Evolutionary conservation across 2,797 vertebrate species (phyloP).

Genomic region (Coccyzus lansbergi): DNA sequence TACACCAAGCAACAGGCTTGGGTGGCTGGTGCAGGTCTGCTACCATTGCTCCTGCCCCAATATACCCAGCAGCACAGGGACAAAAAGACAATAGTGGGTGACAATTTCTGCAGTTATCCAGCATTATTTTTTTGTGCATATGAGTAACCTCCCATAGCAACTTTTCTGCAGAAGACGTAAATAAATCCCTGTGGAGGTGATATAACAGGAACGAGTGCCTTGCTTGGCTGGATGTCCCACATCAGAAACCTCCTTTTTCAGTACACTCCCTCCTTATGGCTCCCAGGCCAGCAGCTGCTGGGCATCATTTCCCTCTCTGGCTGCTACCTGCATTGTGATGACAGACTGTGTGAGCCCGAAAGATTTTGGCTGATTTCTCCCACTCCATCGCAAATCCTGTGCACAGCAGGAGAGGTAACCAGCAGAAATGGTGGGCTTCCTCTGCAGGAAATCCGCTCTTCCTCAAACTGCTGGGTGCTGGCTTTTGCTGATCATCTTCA

Average conservation of each 20-base stretch:
- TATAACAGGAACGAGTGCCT: neutral
- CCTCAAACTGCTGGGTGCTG: neutral
- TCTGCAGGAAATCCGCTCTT: neutral
- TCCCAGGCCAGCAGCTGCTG: neutral
- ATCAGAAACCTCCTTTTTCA: neutral
- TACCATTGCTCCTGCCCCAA: neutral
- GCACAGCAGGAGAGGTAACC: neutral
- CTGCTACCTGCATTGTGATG: neutral
- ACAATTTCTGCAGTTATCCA: neutral
- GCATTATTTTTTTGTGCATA: neutral
- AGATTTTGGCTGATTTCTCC: neutral
- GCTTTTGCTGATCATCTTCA: neutral
- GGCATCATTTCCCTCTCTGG: neutral
- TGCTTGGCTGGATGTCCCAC: neutral
- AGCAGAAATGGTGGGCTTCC: neutral
- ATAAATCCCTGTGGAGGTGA: neutral
- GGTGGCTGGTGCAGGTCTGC: neutral
- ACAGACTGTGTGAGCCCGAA: neutral
- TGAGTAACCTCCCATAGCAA: neutral
- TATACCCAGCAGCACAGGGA: neutral
- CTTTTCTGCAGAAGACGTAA: neutral
- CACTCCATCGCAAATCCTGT: neutral
- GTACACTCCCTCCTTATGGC: neutral
- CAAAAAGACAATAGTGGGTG: neutral
- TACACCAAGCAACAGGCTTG: fast-evolving